phyloP scores from a whole-genome alignment of 2,113 vertebrate genomes.

The Corythornis madagascariensis region DNA sequence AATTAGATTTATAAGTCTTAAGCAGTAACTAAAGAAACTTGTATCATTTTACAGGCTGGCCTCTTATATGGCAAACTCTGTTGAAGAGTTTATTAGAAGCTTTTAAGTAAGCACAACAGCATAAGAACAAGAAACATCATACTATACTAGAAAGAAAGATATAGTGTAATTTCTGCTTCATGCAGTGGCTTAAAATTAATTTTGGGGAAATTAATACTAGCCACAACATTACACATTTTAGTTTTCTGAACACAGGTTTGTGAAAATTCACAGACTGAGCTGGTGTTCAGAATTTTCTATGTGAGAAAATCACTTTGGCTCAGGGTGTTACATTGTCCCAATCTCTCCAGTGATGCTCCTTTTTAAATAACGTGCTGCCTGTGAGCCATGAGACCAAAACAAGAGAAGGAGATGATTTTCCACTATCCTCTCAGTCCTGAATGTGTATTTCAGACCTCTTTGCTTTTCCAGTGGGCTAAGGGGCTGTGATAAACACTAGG shows the following conservation, averaged over 20 bases:
- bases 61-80: not conserved
- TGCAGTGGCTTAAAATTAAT: not conserved
- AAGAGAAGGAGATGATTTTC: not conserved
- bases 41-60: not conserved
- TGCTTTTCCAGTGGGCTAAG: not conserved
- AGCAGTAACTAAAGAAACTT: not conserved
- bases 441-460: not conserved
- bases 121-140: not conserved
- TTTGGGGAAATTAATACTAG: not conserved
- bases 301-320: not conserved
- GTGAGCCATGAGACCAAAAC: not conserved
- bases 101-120: not conserved
- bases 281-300: not conserved
- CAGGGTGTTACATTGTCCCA: not conserved
- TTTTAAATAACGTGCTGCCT: not conserved
- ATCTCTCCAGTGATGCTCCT: not conserved
- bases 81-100: not conserved
- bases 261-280: not conserved
- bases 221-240: not conserved
- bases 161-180: not conserved
- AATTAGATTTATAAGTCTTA: not conserved
- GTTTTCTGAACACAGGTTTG: not conserved
- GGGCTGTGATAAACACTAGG: not conserved
- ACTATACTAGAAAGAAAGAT: not conserved
- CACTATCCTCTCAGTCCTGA: not conserved